Conservation (phyloP, 2,888 invertebrate species). For the Acronicta psi region DNA sequence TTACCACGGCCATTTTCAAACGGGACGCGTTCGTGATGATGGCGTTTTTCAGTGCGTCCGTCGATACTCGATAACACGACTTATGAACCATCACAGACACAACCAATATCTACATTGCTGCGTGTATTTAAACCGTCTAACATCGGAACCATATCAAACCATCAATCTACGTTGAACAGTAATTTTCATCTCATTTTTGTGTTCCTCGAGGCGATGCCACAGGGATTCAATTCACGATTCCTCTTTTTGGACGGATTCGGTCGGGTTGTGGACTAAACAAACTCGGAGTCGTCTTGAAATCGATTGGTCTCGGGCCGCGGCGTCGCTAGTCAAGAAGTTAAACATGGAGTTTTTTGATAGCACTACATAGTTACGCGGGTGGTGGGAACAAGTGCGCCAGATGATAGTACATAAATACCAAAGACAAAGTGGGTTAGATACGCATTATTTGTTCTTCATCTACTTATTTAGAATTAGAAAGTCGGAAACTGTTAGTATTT, state of each 20-base stretch:
- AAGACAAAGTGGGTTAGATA: constrained; percentile 38
- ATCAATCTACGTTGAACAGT: constrained; percentile 56
- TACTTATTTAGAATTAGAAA: background rate
- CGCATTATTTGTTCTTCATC: constrained; percentile 1
- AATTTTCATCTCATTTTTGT: constrained; percentile 1
- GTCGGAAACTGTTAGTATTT: too few relatives aligned
- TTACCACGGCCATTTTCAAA: constrained; percentile 86
- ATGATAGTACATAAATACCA: constrained; percentile 33
- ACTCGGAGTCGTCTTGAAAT: constrained; percentile 78
- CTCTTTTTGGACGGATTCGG: constrained; percentile 83
- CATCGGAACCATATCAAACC: background rate
- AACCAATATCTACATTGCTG: constrained; percentile 57
- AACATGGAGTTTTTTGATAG: constrained; percentile 61
- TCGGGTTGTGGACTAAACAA: constrained; percentile 82
- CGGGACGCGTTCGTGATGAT: constrained; percentile 85
- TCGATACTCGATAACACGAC: constrained; percentile 31
- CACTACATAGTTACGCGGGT: constrained; percentile 52
- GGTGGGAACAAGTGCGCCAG: constrained; percentile 59
- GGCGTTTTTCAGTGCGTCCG: constrained; percentile 77
- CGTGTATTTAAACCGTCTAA: background rate
- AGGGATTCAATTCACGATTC: constrained; percentile 82
- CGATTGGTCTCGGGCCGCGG: constrained; percentile 77
- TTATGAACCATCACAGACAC: constrained; percentile 11
- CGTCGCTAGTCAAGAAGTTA: constrained; percentile 58
- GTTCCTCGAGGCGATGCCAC: constrained; percentile 34